Percentiles rank a stretch among this genome's conserved stretches.
Conservation (phyloP, 2,888 invertebrate species). For the Trichacis sp. region DNA sequence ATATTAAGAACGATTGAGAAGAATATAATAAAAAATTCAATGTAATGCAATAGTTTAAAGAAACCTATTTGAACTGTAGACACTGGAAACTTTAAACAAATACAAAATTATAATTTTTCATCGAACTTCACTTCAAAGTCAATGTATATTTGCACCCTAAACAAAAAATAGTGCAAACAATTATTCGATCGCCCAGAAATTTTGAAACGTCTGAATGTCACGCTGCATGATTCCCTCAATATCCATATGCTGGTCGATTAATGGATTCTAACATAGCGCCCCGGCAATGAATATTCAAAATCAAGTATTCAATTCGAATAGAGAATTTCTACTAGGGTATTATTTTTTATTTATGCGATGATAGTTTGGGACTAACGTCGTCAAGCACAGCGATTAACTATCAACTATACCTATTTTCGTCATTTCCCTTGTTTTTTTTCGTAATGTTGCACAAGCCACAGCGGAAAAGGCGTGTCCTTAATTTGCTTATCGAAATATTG, state of each 20-base stretch:
- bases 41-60: too few relatives aligned
- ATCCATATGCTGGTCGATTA: neutral
- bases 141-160: too few relatives aligned
- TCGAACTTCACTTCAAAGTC: too few relatives aligned
- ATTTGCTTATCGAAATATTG: slow-evolving; percentile 30
- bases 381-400: too few relatives aligned
- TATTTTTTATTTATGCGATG: neutral
- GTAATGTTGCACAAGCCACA: slow-evolving; percentile 10
- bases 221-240: neutral
- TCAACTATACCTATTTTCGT: too few relatives aligned
- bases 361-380: neutral
- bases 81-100: too few relatives aligned
- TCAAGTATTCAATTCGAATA: neutral
- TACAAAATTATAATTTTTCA: too few relatives aligned
- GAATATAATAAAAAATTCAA: too few relatives aligned
- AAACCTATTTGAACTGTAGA: too few relatives aligned
- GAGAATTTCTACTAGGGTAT: neutral
- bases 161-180: too few relatives aligned
- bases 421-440: neutral
- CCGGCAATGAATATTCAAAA: neutral
- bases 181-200: too few relatives aligned
- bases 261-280: neutral
- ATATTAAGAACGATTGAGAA: too few relatives aligned
- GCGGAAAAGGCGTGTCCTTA: neutral
- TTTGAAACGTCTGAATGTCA: neutral